phyloP scores from a whole-genome alignment of 2,797 vertebrate genomes.

The Cyprinella venusta region DNA sequence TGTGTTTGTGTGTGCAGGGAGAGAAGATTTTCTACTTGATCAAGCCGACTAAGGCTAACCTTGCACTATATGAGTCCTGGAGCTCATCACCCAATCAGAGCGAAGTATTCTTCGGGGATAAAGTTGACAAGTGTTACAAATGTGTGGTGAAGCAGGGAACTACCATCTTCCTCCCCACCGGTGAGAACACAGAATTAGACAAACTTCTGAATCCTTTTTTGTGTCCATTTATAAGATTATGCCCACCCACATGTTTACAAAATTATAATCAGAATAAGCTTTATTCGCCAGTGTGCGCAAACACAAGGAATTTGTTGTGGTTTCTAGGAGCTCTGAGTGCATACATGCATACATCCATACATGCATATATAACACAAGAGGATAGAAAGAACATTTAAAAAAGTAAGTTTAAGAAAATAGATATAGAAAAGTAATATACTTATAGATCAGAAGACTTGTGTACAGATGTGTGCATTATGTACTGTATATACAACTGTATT shows the following conservation, averaged over 20 bases:
- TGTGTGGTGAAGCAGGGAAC: conserved; percentile 95
- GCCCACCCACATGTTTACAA: not conserved
- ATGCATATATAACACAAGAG: not conserved
- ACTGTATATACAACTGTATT: not conserved
- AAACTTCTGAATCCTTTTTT: not conserved
- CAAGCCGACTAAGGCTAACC: conserved; percentile 92
- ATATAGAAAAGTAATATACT: not conserved
- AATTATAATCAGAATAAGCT: not conserved
- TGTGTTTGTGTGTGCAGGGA: conserved; percentile 76
- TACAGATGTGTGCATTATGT: not conserved
- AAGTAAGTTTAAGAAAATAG: not conserved
- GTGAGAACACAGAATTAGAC: conserved; percentile 69
- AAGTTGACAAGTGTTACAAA: conserved; percentile 97
- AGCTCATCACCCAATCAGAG: conserved; percentile 98
- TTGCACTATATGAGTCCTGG: conserved; percentile 98
- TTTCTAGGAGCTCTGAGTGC: not conserved
- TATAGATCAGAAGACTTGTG: not conserved
- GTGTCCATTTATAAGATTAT: not conserved
- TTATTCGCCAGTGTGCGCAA: not conserved
- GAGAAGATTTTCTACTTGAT: conserved; percentile 99
- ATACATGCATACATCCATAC: not conserved
- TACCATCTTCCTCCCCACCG: conserved; percentile 97
- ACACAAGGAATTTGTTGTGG: not conserved
- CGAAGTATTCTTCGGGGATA: conserved; percentile 97
- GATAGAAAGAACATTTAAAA: not conserved